Evolutionary conservation across 64 coral and sea anemone species (phyloP).

Genomic region (Cladopsammia gracilis): DNA sequence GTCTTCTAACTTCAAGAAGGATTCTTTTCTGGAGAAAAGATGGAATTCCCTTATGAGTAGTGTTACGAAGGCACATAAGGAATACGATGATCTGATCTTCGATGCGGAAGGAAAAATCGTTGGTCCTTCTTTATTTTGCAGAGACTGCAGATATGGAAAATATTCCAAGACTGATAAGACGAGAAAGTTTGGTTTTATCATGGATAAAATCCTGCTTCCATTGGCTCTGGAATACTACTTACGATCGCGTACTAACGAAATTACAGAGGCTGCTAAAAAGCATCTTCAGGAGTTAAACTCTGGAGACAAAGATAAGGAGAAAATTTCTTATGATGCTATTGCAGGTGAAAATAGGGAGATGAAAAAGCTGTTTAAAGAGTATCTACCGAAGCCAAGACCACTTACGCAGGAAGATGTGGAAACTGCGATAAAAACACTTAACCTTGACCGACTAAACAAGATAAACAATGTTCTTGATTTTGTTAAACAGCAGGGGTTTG

Average conservation of each 20-base stretch:
- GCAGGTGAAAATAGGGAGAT: background rate
- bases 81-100: background rate
- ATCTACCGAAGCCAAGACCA: background rate
- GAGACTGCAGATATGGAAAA: background rate
- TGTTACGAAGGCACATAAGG: background rate
- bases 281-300: background rate
- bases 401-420: background rate
- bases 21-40: background rate
- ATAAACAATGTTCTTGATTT: conserved; percentile 69
- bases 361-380: background rate
- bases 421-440: conserved; percentile 35
- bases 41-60: conserved; percentile 13
- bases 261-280: background rate
- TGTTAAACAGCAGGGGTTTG: conserved; percentile 65
- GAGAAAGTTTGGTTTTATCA: conserved; percentile 28
- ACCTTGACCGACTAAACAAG: conserved; percentile 41
- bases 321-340: background rate
- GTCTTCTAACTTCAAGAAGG: background rate
- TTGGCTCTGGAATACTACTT: conserved; percentile 39
- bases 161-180: background rate
- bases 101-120: background rate
- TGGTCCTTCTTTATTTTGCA: conserved; percentile 35
- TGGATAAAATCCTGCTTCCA: conserved; percentile 24
- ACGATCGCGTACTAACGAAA: background rate
- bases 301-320: background rate